Percentiles rank a stretch among this genome's conserved stretches.
phyloP scores from a whole-genome alignment of 2,113 vertebrate genomes.

The Corythoichthys intestinalis region DNA sequence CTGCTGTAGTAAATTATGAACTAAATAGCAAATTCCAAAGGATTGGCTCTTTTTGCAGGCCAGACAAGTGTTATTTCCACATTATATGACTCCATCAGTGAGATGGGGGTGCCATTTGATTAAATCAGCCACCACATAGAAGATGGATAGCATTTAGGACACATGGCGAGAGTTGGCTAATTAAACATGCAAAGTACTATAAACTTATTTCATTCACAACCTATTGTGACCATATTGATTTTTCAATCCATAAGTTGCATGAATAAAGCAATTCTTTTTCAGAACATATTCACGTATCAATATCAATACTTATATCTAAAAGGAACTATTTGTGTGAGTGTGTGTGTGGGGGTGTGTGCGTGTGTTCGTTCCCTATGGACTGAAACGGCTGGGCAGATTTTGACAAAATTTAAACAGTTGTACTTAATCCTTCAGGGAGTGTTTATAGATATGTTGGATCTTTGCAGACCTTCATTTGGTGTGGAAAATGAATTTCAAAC shows the following conservation, averaged over 20 bases:
- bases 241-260: background rate
- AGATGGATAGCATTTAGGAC: conserved; percentile 27
- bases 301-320: background rate
- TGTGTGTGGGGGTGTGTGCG: no score
- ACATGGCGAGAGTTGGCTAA: conserved; percentile 23
- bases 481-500: no score
- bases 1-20: conserved; percentile 45
- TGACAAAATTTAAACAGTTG: no score
- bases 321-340: background rate
- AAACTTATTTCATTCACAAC: background rate
- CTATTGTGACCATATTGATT: background rate
- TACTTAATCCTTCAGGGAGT: no score
- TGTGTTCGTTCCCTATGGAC: no score
- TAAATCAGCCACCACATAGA: conserved; percentile 29
- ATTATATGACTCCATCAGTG: conserved; percentile 51
- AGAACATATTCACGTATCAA: background rate
- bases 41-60: conserved; percentile 40
- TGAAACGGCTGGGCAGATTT: no score
- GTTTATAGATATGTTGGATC: no score
- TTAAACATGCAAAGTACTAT: conserved; percentile 26
- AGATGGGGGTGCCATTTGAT: conserved; percentile 29
- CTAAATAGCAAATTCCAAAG: conserved; percentile 45
- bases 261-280: background rate
- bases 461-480: no score
- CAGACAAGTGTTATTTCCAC: conserved; percentile 46